phyloP scores from a whole-genome alignment of 2,113 vertebrate species.

The Peromyscus polionotus region DNA sequence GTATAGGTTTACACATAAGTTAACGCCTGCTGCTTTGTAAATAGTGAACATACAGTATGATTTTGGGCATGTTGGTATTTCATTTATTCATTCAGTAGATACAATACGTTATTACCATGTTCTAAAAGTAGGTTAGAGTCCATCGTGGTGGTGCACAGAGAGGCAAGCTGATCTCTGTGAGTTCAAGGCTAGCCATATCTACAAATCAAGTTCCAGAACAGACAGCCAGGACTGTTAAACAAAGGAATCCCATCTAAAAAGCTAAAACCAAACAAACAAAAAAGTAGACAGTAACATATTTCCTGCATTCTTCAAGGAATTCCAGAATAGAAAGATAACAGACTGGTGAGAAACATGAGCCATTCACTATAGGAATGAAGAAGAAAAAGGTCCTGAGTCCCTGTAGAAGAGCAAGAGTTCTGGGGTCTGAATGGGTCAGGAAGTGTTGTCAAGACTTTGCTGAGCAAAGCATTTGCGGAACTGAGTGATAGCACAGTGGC shows the following conservation, averaged over 20 bases:
- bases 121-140: neutral
- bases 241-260: neutral
- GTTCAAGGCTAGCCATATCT: neutral
- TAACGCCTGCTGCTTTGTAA: neutral
- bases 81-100: neutral
- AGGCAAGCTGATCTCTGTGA: neutral
- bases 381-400: neutral
- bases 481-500: neutral
- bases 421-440: neutral
- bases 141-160: neutral
- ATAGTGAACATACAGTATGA: neutral
- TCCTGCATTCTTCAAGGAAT: neutral
- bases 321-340: neutral
- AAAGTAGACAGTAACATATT: neutral
- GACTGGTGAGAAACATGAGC: neutral
- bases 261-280: neutral
- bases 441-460: neutral
- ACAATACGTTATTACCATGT: neutral
- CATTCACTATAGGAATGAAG: neutral
- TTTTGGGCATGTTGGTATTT: neutral
- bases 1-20: neutral
- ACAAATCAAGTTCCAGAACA: neutral
- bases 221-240: neutral
- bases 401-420: neutral
- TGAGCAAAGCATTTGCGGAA: neutral